phyloP scores from a whole-genome alignment of 2,888 invertebrate species.

The Noctua comes region DNA sequence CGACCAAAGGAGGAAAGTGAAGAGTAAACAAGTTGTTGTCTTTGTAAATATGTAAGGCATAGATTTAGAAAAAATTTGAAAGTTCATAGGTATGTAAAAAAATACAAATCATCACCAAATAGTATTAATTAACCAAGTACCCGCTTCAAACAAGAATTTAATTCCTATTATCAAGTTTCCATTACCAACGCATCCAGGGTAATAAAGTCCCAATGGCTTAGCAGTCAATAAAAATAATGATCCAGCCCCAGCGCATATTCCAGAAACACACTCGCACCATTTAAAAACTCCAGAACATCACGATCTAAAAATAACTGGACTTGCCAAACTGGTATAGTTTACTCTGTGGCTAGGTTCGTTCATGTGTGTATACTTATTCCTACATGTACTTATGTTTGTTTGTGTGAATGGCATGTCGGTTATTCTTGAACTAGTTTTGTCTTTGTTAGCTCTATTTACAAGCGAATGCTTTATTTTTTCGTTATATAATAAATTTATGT shows the following conservation, averaged over 20 bases:
- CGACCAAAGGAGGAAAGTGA: neutral
- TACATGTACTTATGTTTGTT: constrained; percentile 22
- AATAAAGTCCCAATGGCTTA: constrained; percentile 1
- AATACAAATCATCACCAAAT: neutral
- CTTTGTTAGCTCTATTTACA: constrained; percentile 52
- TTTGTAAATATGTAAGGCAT: neutral
- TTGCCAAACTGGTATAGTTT: constrained; percentile 55
- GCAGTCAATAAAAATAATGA: constrained; percentile 42
- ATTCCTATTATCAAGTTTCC: neutral
- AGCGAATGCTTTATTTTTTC: constrained; percentile 41
- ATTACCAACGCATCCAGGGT: constrained; percentile 1
- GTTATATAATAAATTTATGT: constrained; percentile 50
- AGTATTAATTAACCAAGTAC: neutral
- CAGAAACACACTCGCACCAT: constrained; percentile 44
- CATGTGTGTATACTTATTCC: constrained; percentile 21
- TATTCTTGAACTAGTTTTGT: constrained; percentile 64
- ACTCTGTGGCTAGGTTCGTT: constrained; percentile 41
- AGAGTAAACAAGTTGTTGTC: neutral
- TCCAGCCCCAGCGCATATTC: constrained; percentile 13
- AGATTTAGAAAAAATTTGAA: neutral
- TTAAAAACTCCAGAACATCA: constrained; percentile 45
- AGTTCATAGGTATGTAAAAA: neutral
- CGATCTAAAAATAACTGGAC: constrained; percentile 60
- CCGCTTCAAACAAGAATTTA: neutral
- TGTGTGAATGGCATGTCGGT: constrained; percentile 53